Conservation (phyloP, 2,113 vertebrate species). For the Aegypius monachus region DNA sequence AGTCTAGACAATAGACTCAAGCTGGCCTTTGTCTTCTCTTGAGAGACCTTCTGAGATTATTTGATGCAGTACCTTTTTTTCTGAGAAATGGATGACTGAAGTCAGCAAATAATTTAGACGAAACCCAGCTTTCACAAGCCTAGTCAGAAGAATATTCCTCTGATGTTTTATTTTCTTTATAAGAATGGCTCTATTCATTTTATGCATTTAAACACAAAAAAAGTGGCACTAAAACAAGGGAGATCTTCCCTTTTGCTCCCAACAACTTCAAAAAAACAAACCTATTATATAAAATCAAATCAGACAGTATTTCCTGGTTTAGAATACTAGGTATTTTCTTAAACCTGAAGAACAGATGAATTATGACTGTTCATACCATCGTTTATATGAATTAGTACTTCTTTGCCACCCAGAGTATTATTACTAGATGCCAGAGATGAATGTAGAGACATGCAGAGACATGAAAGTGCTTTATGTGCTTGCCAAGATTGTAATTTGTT, state of each 20-base stretch:
- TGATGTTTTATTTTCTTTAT: neutral
- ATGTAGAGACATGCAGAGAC: neutral
- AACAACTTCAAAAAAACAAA: neutral
- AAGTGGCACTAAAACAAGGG: neutral
- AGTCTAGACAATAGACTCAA: neutral
- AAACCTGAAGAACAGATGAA: neutral
- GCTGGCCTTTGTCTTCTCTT: slow-evolving; percentile 20
- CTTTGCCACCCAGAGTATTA: neutral
- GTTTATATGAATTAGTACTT: neutral
- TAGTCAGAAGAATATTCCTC: neutral
- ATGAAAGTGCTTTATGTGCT: neutral
- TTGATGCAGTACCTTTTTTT: neutral
- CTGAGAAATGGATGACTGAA: slow-evolving; percentile 13
- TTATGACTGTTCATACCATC: neutral
- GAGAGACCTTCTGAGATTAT: neutral
- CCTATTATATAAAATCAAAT: neutral
- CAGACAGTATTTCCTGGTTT: neutral
- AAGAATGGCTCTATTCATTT: neutral
- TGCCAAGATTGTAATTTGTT: neutral
- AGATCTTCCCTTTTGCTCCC: neutral
- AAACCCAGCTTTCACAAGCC: neutral
- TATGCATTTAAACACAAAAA: neutral
- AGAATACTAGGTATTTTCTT: neutral
- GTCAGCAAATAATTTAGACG: slow-evolving; percentile 45
- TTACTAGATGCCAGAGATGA: neutral